Evolutionary conservation across 2,113 vertebrate genomes (phyloP), one percentile per base, ranked within the genome.

Genomic region (Rissa tridactyla): DNA sequence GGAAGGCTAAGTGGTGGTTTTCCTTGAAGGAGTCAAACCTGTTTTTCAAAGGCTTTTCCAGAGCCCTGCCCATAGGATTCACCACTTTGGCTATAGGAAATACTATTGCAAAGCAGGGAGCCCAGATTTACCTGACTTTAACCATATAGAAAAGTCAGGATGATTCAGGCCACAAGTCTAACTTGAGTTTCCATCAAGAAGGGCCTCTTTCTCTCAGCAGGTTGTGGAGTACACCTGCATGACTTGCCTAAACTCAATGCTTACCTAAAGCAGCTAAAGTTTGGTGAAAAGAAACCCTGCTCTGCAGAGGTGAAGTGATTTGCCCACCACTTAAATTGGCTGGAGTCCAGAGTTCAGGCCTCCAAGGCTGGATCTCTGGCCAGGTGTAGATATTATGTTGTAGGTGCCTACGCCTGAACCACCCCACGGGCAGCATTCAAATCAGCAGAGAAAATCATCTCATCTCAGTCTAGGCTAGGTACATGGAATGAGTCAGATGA

Each of bases 11-110:
- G 54, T 57, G 26, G 78, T 91, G 87, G 49, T 93, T 96, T 94
- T 94, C 44, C 62, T 77, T 91, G 85, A 77, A 91, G 96, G 75
- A 90, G 85, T 58, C 82, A 96, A 91, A 93, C 94, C 85, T 96
- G 96, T 96, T 97, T 88, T 96, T 90, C 93, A 90, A 95, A 91
- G 42, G 36, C 40, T 93, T 90, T 91, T 82, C 40, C 49, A 70
- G 66, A 82, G 70, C 92, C 91, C 75, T 88, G 49, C 87, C 92
- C 32, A 54, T 27, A 86, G 78, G 52, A 85, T 91, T 86, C 58
- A 82, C 15, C 40, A 29, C 42, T 72, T 42, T 58, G 76, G 87
- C 57, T 82, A 21, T 61, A 91, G 47, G 38, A 95, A 85, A 82
- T 69, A 30, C 20, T 64, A 7, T 30, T 92, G 36, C 46, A 62